Evolutionary conservation across 2,113 vertebrate genomes (phyloP).

Genomic region (Cynoglossus semilaevis): DNA sequence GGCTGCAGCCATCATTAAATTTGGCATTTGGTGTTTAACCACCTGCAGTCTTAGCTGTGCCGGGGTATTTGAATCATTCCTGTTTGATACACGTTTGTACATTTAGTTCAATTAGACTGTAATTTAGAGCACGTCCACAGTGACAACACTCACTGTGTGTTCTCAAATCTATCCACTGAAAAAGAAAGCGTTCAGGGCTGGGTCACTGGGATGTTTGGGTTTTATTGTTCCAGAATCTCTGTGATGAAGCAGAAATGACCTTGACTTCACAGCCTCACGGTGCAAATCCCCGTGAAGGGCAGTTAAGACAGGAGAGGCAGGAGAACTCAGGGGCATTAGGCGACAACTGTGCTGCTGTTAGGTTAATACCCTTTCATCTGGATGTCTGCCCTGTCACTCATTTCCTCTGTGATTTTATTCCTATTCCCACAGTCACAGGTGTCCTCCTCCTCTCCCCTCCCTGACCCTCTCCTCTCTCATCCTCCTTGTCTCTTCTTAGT

Average conservation of each 20-base stretch:
- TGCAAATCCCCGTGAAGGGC: conserved; percentile 24
- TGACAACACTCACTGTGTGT: no score
- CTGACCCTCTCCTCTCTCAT: conserved; percentile 2
- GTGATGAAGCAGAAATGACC: conserved; percentile 35
- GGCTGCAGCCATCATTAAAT: no score
- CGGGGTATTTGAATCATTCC: no score
- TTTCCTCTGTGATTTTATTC: conserved; percentile 15
- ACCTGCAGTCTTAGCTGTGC: no score
- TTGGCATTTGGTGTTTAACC: no score
- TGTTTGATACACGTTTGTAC: no score
- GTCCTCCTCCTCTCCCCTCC: background rate
- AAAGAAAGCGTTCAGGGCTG: conserved; percentile 35
- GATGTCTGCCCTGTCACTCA: conserved; percentile 19
- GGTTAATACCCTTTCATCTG: conserved; percentile 25
- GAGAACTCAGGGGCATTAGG: conserved; percentile 7
- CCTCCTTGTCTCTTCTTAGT: no score
- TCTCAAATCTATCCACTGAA: no score
- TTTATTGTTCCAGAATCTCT: conserved; percentile 49
- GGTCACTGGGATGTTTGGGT: conserved; percentile 14
- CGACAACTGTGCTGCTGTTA: conserved; percentile 18
- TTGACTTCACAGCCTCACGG: conserved; percentile 33
- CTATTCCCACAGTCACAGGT: conserved; percentile 3
- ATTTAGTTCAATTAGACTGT: no score
- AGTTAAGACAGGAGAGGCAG: conserved; percentile 1
- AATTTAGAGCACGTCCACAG: background rate